These are phyloP conservation scores for Parauchenoglanis ngamensis DNA, from an alignment of 2,797 vertebrate species.

Conservation along the genomic window DNA sequence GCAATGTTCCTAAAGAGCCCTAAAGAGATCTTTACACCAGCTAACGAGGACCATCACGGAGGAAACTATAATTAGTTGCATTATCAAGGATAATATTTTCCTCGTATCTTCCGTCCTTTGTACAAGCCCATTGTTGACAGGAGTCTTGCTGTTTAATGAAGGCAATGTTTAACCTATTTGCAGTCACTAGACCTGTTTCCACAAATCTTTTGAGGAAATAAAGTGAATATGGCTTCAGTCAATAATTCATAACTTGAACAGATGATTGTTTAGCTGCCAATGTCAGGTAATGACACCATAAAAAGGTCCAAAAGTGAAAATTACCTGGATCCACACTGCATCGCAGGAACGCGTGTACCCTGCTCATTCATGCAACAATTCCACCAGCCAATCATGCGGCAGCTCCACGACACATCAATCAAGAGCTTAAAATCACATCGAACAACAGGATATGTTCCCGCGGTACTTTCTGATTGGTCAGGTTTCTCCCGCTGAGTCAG, in stretches of 20 bases:
- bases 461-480: background rate
- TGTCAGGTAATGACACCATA: too few species aligned
- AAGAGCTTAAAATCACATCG: background rate
- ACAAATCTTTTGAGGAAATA: background rate
- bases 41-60: background rate
- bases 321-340: too few species aligned
- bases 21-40: background rate
- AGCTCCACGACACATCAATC: background rate
- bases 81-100: background rate
- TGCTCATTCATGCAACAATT: background rate
- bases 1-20: too few species aligned
- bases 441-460: background rate
- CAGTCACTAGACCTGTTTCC: background rate
- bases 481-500: background rate
- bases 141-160: background rate
- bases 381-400: background rate
- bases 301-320: too few species aligned
- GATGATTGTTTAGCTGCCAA: too few species aligned
- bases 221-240: too few species aligned
- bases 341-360: background rate
- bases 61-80: background rate
- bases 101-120: background rate
- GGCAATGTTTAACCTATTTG: background rate
- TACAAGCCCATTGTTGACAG: background rate
- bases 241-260: too few species aligned